Base-by-base conservation (phyloP, 2,113 vertebrate species). In the Hydrolagus affinis region DNA sequence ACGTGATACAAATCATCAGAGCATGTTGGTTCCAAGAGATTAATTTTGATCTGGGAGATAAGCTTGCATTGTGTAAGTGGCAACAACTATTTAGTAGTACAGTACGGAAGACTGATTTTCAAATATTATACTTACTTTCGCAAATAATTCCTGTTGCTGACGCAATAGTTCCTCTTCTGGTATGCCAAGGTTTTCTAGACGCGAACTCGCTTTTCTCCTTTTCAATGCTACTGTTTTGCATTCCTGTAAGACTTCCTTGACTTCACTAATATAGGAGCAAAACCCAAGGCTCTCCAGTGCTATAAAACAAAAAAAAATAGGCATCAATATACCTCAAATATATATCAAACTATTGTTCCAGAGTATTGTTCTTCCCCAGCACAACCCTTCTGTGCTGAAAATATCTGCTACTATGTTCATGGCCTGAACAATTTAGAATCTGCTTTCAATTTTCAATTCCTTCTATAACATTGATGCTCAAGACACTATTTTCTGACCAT, bases 191-290 rank as follows among this genome's bases (percentile, higher is more conserved):
- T 99, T 99, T 93, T 99, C 98, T 90, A 99, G 93, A 86, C 97
- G 95, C 83, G 97, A 97, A 92, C 92, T 99, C 86, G 97, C 97
- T 93, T 99, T 99, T 91, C 97, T 97, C 91, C 98, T 95, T 91
- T 99, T 99, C 89, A 99, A 92, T 78, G 98, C 98, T 86, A 99
- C 97, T 12, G 97, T 98, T 93, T 99, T 99, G 93, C 98, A 99
- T 93, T 99, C 98, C 93, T 98, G 97, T 91, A 99, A 93, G 87
- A 99, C 98, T 90, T 98, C 97, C 93, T 99, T 99, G 88, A 99
- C 98, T 92, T 99, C 97, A 14, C 94, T 95, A 90, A 99, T 99
- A 89, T 99, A 99, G 0, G 98, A 98, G 23, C 95, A 96, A 91
- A 99, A 99, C 78, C 98, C 98, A 86, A 99, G 96, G 90, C 98